A percentile compares a stretch with the other conserved stretches of the same genome.
phyloP scores from a whole-genome alignment of 2,797 vertebrate species.

The Smutsia temminckii region DNA sequence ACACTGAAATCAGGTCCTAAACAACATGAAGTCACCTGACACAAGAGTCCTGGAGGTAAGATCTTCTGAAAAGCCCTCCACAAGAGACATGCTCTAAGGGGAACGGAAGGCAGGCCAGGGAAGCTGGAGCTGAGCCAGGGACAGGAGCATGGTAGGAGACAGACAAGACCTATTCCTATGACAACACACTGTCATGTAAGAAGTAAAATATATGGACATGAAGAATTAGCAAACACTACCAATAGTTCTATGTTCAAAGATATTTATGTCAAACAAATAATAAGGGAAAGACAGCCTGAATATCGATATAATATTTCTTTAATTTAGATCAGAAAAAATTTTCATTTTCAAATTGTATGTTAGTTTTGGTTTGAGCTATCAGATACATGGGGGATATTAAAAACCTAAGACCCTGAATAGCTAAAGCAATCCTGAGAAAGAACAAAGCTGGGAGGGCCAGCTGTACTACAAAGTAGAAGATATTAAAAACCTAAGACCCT shows the following conservation, averaged over 20 bases:
- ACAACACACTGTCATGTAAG: neutral
- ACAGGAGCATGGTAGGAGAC: neutral
- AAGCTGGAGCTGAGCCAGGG: fast-evolving
- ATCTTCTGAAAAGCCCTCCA: neutral
- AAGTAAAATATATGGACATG: neutral
- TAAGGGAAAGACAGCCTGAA: slow-evolving; percentile 44
- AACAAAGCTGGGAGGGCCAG: too few relatives aligned
- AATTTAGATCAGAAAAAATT: neutral
- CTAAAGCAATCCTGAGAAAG: too few relatives aligned
- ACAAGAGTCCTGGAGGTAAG: neutral
- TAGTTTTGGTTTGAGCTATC: neutral
- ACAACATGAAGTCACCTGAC: neutral
- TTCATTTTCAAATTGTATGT: neutral
- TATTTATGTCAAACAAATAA: neutral
- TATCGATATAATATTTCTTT: slow-evolving; percentile 50
- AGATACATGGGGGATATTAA: neutral
- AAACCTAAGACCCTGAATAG: neutral
- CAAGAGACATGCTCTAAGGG: neutral
- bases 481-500: neutral
- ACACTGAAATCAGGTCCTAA: neutral
- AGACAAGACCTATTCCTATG: neutral
- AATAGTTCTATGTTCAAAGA: neutral
- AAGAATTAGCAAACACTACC: neutral
- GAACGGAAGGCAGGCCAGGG: neutral
- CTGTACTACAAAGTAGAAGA: too few relatives aligned